Evolutionary conservation across 2,113 vertebrate genomes (phyloP).

Genomic region (Daubentonia madagascariensis): DNA sequence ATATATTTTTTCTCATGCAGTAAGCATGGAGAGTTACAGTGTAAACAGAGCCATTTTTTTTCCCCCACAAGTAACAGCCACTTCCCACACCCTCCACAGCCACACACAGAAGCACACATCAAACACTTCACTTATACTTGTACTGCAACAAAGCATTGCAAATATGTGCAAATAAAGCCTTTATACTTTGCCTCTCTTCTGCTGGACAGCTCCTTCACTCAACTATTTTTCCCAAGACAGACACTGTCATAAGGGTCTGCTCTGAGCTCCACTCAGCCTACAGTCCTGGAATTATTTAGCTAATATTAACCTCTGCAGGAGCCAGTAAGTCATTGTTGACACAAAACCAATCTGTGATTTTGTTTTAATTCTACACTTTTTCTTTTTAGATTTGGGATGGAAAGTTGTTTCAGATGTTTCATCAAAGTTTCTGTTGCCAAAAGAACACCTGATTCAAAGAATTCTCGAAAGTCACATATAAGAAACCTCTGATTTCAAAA

Average conservation of each 20-base stretch:
- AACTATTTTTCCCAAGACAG: background rate
- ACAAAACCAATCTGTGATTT: background rate
- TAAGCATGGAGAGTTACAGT: constrained; percentile 44
- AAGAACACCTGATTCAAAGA: background rate
- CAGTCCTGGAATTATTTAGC: background rate
- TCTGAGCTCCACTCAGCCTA: background rate
- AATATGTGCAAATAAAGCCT: background rate
- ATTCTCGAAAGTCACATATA: background rate
- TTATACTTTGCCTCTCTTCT: background rate
- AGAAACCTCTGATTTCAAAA: background rate
- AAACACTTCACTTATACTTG: background rate
- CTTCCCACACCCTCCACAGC: background rate
- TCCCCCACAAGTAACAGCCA: background rate
- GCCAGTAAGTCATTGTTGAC: background rate
- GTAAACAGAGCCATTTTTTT: background rate
- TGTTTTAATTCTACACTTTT: background rate
- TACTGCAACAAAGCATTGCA: background rate
- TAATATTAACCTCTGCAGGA: background rate
- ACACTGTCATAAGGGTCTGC: rapidly evolving
- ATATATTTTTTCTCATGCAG: background rate
- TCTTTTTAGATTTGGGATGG: background rate
- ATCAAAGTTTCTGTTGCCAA: background rate
- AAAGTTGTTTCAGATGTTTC: background rate
- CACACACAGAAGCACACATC: background rate
- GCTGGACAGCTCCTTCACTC: constrained; percentile 81